Percentiles rank a stretch among this genome's conserved stretches.
Evolutionary conservation across 2,113 vertebrate genomes (phyloP).

Genomic region (Cyprinodon variegatus): DNA sequence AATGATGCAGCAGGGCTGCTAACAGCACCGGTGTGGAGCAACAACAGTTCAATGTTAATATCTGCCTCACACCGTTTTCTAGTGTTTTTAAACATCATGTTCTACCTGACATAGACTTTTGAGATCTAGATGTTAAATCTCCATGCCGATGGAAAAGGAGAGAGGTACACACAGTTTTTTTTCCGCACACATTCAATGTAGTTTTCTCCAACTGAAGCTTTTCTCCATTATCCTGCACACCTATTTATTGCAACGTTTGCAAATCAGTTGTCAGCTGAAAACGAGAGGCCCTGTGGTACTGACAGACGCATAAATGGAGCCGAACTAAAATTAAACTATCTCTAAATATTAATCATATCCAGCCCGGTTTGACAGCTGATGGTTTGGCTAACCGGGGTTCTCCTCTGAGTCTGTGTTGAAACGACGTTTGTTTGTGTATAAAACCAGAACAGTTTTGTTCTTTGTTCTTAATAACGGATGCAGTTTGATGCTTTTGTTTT

Average conservation of each 20-base stretch:
- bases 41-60: no score
- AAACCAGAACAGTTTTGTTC: background rate
- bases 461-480: background rate
- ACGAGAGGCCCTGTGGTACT: background rate
- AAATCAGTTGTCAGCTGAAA: background rate
- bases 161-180: background rate
- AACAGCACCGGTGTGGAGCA: no score
- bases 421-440: background rate
- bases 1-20: no score
- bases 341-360: constrained; percentile 2
- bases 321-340: background rate
- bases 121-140: no score
- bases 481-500: background rate
- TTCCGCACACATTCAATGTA: background rate
- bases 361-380: constrained; percentile 3
- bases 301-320: background rate
- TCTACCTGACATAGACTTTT: no score
- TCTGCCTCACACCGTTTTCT: no score
- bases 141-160: no score
- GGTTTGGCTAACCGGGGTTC: background rate
- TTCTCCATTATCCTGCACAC: background rate
- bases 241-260: background rate
- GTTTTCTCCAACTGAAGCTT: background rate
- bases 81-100: no score
- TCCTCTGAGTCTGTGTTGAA: background rate